These are phyloP conservation scores for Mobula hypostoma DNA, from an alignment of 2,113 vertebrate genomes.

Conservation along the genomic window DNA sequence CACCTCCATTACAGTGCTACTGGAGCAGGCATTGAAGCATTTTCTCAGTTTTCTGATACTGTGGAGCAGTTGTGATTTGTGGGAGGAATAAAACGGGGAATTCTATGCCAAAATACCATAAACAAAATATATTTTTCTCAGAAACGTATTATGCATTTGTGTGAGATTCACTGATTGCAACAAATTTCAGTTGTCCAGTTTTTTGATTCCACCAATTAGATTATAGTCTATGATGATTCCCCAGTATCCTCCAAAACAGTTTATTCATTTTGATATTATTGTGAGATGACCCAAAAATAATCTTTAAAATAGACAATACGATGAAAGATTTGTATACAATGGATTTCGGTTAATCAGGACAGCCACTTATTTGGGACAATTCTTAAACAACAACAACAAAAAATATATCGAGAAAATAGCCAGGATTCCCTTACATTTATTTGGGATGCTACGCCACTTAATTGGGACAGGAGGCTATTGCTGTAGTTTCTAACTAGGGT, in stretches of 20 bases:
- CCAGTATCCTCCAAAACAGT: not conserved
- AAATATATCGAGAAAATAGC: too few relatives aligned
- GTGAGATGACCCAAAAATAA: not conserved
- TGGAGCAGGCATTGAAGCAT: not conserved
- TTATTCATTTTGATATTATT: not conserved
- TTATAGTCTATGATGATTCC: not conserved
- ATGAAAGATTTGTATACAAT: too few relatives aligned
- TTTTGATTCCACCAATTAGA: not conserved
- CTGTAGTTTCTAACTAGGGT: too few relatives aligned
- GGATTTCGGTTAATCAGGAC: too few relatives aligned
- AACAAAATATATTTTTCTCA: not conserved
- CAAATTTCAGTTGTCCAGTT: not conserved
- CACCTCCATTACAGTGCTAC: not conserved
- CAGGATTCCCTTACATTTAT: too few relatives aligned
- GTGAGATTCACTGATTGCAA: too few relatives aligned
- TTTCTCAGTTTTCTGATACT: not conserved
- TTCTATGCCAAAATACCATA: not conserved
- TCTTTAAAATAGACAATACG: not conserved
- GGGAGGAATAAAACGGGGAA: not conserved
- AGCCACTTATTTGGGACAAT: too few relatives aligned
- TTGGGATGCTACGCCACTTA: too few relatives aligned
- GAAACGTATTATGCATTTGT: not conserved
- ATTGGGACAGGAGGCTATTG: too few relatives aligned
- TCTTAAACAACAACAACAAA: too few relatives aligned
- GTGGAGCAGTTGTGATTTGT: too few relatives aligned